Percentiles rank a stretch among this genome's conserved stretches.
Evolutionary conservation across 2,797 vertebrate genomes (phyloP).

Genomic region (Loris lydekkerianus): DNA sequence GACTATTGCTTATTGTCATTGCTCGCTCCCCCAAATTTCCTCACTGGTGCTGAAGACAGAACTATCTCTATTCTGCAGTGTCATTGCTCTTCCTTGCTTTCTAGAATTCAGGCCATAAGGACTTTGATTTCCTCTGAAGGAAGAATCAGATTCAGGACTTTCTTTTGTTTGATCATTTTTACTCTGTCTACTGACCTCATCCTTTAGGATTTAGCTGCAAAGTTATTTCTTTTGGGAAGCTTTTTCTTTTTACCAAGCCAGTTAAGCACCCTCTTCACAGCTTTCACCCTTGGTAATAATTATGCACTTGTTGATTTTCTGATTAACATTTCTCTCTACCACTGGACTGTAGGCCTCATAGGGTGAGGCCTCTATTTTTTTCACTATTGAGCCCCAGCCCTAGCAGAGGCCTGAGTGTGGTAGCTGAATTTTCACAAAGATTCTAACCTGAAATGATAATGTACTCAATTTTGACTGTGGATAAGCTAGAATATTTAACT

Average conservation of each 20-base stretch:
- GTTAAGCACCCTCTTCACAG: background rate
- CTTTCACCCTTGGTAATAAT: background rate
- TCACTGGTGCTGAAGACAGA: background rate
- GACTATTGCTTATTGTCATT: background rate
- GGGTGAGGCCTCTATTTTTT: background rate
- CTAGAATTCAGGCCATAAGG: background rate
- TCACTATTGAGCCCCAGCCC: background rate
- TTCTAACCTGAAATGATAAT: constrained; percentile 22
- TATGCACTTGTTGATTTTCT: background rate
- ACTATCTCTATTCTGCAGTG: background rate
- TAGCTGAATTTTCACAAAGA: background rate
- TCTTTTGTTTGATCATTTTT: background rate
- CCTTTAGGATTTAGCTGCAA: background rate
- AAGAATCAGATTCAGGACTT: background rate
- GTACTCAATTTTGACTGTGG: constrained; percentile 19
- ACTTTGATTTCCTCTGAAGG: background rate
- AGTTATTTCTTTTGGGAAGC: background rate
- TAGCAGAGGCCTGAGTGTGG: background rate
- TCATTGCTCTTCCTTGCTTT: background rate
- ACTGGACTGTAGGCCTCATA: background rate
- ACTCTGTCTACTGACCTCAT: background rate
- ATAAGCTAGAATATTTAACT: constrained; percentile 29
- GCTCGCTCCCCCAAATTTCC: background rate
- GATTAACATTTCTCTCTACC: background rate
- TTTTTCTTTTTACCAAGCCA: constrained; percentile 3